Percentiles rank a stretch among this genome's conserved stretches.
These are phyloP conservation scores for Sarcophaga subvicina DNA, from an alignment of 2,888 invertebrate genomes.

Conservation along the genomic window DNA sequence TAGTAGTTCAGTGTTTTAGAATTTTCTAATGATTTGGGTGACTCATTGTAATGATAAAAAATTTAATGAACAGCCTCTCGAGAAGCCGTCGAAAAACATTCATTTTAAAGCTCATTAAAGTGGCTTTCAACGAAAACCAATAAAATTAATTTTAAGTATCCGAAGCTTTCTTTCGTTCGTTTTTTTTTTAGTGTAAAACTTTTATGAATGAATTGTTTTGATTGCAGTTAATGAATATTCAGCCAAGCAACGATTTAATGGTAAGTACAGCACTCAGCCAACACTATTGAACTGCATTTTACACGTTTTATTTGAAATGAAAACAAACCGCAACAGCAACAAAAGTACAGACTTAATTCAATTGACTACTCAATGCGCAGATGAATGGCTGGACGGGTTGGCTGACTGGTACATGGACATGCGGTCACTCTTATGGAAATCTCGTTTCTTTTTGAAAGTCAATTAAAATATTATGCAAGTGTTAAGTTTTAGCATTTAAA, in stretches of 20 bases:
- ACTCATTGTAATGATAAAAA: too few species aligned
- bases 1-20: too few species aligned
- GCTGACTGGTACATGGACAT: not conserved
- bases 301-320: constrained; percentile 24
- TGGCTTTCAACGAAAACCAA: too few species aligned
- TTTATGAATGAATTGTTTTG: constrained; percentile 66
- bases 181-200: constrained; percentile 42
- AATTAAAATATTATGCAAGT: constrained; percentile 61
- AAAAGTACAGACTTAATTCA: constrained; percentile 21
- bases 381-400: constrained; percentile 22
- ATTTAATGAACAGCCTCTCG: too few species aligned
- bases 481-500: constrained; percentile 57
- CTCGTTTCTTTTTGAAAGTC: constrained; percentile 45
- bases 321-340: constrained; percentile 15
- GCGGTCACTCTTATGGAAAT: constrained; percentile 33
- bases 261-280: constrained; percentile 10
- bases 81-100: too few species aligned
- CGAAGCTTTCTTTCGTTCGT: not conserved
- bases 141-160: too few species aligned
- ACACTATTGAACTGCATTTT: constrained; percentile 34
- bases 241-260: constrained; percentile 31
- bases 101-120: too few species aligned
- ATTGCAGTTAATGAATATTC: constrained; percentile 45
- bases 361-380: not conserved
- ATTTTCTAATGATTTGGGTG: too few species aligned